Base-by-base conservation (phyloP, 2,888 invertebrate species). In the Nowickia ferox region DNA sequence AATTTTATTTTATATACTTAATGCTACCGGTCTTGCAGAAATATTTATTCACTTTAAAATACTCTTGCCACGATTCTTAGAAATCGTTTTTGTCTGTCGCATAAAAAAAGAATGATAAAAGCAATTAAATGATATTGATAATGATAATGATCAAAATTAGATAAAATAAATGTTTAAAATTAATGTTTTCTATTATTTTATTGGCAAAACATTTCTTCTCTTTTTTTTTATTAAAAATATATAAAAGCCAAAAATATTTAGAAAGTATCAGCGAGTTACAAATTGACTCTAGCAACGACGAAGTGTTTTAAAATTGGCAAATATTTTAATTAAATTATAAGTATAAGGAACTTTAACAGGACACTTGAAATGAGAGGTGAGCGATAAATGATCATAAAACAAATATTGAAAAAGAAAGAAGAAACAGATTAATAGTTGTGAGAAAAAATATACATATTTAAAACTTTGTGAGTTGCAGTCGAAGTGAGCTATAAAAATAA, bases 311-410 rank as follows among this genome's bases (percentile, higher is more conserved):
- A 38, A 72, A 48, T 80, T 72, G 13, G 42, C 40, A 10, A 71
- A 38, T 48, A 65, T 40, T 17, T n/a, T 44, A 48, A 57, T 48
- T 77, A 59, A 44, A 42, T n/a, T 40, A 6, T 17, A 44, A 51
- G 66, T 74, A 42, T 15, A 68, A 38, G 19, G 6, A 75, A 53
- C 0, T 46, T 30, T 22, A 46, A 79, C 61, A 65, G 86, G 83
- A 83, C 55, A 63, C 13, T 71, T 55, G 75, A 75, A 68, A 86
- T 86, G 86, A 86, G 48, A 72, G 76, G 86, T 86, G 65, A 79
- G 86, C 72, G 13, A n/a, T 30, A 44, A 10, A 11, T 42, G 19
- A 9, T 38, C 19, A 53, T 9, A 13, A 9, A 40, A n/a, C 15
- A 30, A 13, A 19, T 10, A 8, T 40, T 5, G 15, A 11, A 59